These are phyloP conservation scores for Lithophane semibrunnea DNA, from an alignment of 2,888 invertebrate genomes.

Conservation along the genomic window DNA sequence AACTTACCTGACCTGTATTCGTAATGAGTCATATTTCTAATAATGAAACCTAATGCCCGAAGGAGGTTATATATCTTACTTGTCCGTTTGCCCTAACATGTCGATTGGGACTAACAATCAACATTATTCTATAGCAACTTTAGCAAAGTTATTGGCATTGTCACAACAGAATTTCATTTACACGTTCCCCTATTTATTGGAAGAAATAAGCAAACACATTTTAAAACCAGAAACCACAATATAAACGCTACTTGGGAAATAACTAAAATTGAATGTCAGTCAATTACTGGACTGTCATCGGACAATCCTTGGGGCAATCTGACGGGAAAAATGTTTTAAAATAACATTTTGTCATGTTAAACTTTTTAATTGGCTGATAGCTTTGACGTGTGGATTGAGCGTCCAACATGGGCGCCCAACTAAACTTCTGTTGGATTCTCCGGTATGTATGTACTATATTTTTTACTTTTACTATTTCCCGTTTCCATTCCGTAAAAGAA, in stretches of 20 bases:
- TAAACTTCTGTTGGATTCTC: neutral
- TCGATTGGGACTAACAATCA: neutral
- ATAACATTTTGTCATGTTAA: constrained; percentile 19
- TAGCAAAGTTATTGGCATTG: neutral
- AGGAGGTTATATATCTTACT: no score
- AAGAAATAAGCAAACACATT: neutral
- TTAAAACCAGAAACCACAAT: neutral
- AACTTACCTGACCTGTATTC: neutral
- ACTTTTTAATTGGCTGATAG: constrained; percentile 41
- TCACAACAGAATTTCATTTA: neutral
- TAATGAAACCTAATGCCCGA: neutral
- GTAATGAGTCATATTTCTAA: neutral
- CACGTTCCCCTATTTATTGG: no score
- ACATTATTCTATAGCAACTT: neutral
- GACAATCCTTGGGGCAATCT: neutral
- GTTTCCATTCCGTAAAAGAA: neutral
- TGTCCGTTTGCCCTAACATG: neutral
- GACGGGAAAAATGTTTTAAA: constrained; percentile 20
- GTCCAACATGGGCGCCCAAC: neutral
- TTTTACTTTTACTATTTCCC: neutral
- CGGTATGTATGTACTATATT: neutral
- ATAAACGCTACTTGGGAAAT: neutral
- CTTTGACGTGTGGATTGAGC: constrained; percentile 13
- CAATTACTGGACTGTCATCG: neutral
- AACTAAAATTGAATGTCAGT: constrained; percentile 9